Conservation (phyloP, 2,888 invertebrate genomes). For the Agapostemon virescens region DNA sequence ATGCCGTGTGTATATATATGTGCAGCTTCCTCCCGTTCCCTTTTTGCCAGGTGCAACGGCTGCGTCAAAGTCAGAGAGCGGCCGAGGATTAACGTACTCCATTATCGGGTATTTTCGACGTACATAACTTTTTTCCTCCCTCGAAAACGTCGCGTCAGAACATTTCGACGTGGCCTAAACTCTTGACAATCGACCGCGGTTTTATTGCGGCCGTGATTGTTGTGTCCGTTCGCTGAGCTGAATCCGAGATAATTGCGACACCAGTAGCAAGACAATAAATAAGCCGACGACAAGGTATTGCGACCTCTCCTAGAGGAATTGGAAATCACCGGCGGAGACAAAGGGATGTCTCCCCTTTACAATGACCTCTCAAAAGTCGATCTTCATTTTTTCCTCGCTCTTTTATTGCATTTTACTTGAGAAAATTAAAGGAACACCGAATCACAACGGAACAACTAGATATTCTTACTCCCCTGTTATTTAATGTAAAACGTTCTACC, state of each 20-base stretch:
- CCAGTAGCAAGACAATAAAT: neutral
- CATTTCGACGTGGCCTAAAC: slow-evolving; percentile 26
- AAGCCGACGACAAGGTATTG: neutral
- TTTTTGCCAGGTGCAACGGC: neutral
- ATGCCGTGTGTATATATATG: too few relatives aligned
- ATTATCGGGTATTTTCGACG: slow-evolving; percentile 35
- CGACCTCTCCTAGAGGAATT: neutral
- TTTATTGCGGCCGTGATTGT: slow-evolving; percentile 35
- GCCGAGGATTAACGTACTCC: slow-evolving; percentile 18
- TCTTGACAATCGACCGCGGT: slow-evolving; percentile 32
- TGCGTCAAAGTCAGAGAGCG: slow-evolving; percentile 25
- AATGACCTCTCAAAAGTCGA: too few relatives aligned
- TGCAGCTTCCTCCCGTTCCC: neutral
- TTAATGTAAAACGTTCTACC: too few relatives aligned
- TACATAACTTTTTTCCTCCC: slow-evolving; percentile 26
- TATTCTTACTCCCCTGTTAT: too few relatives aligned
- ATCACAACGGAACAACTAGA: too few relatives aligned
- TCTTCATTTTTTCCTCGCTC: too few relatives aligned
- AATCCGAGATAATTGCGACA: slow-evolving; percentile 36
- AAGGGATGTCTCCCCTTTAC: too few relatives aligned
- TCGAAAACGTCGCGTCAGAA: slow-evolving; percentile 31
- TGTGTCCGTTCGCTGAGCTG: slow-evolving; percentile 32
- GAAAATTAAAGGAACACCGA: too few relatives aligned
- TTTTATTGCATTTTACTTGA: too few relatives aligned
- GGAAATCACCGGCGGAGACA: neutral